Evolutionary conservation across 2,888 invertebrate species (phyloP), one percentile per base, ranked within the genome.

Genomic region (Zaprionus obscuricornis): DNA sequence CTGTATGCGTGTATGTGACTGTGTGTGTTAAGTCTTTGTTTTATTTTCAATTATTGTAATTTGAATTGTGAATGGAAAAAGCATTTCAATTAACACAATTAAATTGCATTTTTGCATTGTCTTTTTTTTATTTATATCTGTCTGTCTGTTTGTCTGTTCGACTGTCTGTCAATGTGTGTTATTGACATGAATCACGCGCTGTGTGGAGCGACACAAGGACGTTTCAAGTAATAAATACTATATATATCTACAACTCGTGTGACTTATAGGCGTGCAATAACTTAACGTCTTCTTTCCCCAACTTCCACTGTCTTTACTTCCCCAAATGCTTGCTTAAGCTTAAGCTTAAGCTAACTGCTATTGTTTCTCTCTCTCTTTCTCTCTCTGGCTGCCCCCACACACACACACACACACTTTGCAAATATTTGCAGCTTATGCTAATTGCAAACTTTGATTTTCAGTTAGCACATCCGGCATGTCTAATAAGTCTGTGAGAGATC

Each of bases 81-180:
- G 45, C 22, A 50, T 43, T 29, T 29, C 24, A 72, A 70, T 70
- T 66, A 63, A 33, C 73, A 73, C 67, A 67, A 63, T 55, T 55
- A 27, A 54, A 62, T 47, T 31, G 14, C 50, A 36, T 52, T 40
- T 18, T 64, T 47, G 64, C 45, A 55, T 47, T 49, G 31, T 47
- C 36, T 49, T n/a, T n/a, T n/a, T n/a, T n/a, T 22, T 17, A 24
- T 24, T 39, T 8, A 26, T 24, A 22, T 37, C 13, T 18, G 18
- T n/a, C n/a, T n/a, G n/a, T n/a, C n/a, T n/a, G n/a, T n/a, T n/a
- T n/a, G n/a, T n/a, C n/a, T n/a, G n/a, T 10, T 20, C 22, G 37
- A n/a, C 37, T 8, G 10, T 22, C 1, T 2, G 22, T 37, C 37
- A 10, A 20, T 47, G 40, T 42, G 39, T 51, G 62, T 33, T 67